Evolutionary conservation across 2,113 vertebrate genomes (phyloP).

Genomic region (Petrocephalus zakoni): DNA sequence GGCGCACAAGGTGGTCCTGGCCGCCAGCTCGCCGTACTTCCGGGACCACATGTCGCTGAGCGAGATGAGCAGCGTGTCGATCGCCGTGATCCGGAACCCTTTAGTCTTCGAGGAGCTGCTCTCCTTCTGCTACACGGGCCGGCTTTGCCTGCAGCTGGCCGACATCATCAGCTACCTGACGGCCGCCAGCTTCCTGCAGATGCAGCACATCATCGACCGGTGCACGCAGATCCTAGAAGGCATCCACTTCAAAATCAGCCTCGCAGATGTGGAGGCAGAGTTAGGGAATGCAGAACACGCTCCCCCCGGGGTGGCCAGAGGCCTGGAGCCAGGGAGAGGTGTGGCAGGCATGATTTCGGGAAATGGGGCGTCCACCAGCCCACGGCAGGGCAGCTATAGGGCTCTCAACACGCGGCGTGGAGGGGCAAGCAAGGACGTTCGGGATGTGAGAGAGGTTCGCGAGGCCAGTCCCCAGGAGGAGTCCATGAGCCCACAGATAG

Average conservation of each 20-base stretch:
- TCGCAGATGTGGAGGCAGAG: slow-evolving; percentile 79
- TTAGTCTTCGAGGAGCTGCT: slow-evolving; percentile 94
- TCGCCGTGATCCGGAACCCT: slow-evolving; percentile 92
- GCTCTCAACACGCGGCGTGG: slow-evolving; percentile 62
- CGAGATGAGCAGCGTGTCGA: slow-evolving; percentile 95
- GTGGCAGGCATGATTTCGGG: slow-evolving; percentile 15
- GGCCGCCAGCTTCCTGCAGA: slow-evolving; percentile 94
- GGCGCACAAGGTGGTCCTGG: slow-evolving; percentile 95
- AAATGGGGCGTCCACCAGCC: slow-evolving; percentile 61
- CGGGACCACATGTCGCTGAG: slow-evolving; percentile 98
- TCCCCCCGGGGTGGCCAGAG: slow-evolving; percentile 59
- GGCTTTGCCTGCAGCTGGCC: slow-evolving; percentile 86
- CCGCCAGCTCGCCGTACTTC: slow-evolving; percentile 98
- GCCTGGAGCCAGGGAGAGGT: slow-evolving; percentile 58
- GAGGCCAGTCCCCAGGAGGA: slow-evolving; percentile 79
- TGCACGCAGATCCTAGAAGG: slow-evolving; percentile 96
- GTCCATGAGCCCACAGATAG: slow-evolving; percentile 79
- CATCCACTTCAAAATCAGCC: slow-evolving; percentile 92
- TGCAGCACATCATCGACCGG: slow-evolving; percentile 98
- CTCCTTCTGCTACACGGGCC: slow-evolving; percentile 92
- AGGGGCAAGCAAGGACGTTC: slow-evolving; percentile 62
- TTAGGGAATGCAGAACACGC: slow-evolving; percentile 29
- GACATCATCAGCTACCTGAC: slow-evolving; percentile 98
- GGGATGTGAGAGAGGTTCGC: slow-evolving; percentile 67
- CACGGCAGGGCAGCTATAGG: slow-evolving; percentile 61